A percentile compares a stretch with the other conserved stretches of the same genome.
Evolutionary conservation across 2,797 vertebrate genomes (phyloP).

Genomic region (Acanthurus lineatus): DNA sequence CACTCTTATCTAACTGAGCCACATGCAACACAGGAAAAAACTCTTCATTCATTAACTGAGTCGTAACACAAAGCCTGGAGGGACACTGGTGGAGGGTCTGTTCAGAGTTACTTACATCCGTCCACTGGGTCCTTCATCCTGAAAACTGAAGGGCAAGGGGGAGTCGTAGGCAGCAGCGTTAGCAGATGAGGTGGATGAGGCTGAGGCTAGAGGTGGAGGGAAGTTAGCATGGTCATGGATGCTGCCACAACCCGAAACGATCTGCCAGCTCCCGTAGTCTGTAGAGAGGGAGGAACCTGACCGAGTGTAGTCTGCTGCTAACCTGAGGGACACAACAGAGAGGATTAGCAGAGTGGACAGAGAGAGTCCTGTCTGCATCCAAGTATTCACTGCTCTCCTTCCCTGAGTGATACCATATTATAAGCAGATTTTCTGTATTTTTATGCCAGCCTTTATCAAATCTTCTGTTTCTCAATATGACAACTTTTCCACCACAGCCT

Average conservation of each 20-base stretch:
- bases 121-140: slow-evolving; percentile 92
- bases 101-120: slow-evolving; percentile 89
- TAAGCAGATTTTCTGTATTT: too few relatives aligned
- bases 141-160: slow-evolving; percentile 94
- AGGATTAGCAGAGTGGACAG: not conserved
- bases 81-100: not conserved
- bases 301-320: slow-evolving; percentile 89
- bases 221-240: slow-evolving; percentile 93
- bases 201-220: slow-evolving; percentile 72
- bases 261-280: slow-evolving; percentile 99
- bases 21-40: not conserved
- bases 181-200: slow-evolving; percentile 63
- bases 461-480: too few relatives aligned
- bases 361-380: not conserved
- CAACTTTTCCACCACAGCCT: too few relatives aligned
- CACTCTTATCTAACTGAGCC: not conserved
- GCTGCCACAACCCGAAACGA: slow-evolving; percentile 98
- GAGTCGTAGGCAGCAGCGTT: slow-evolving; percentile 83
- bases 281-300: slow-evolving; percentile 97
- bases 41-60: too few relatives aligned
- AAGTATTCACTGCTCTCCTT: not conserved
- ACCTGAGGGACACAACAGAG: slow-evolving; percentile 80
- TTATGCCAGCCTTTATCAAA: too few relatives aligned
- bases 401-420: not conserved
- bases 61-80: not conserved